Percentiles rank a stretch among this genome's conserved stretches.
Conservation (phyloP, 1,140 invertebrate genomes). For the Dreissena rostriformis region DNA sequence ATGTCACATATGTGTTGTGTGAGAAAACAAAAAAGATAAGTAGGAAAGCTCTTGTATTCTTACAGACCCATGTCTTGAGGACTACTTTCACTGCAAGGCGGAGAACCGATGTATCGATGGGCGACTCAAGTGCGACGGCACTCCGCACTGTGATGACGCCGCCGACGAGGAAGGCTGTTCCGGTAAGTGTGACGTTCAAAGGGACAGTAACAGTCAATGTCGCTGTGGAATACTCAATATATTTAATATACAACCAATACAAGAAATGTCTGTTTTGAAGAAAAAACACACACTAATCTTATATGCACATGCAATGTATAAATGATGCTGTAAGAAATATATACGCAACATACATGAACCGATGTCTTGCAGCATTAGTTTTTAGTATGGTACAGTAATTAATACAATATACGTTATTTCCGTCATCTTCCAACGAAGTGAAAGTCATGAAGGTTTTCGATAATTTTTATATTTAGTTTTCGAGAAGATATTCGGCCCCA, state of each 20-base stretch:
- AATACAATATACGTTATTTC: not conserved
- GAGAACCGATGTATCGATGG: slow-evolving; percentile 52
- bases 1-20: not conserved
- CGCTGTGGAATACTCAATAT: not conserved
- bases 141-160: slow-evolving; percentile 39
- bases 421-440: not conserved
- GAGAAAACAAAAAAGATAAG: too few species aligned
- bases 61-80: slow-evolving; percentile 39
- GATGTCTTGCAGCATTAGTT: too few species aligned
- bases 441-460: not conserved
- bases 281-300: not conserved
- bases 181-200: slow-evolving; percentile 19
- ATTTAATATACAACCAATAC: not conserved
- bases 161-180: slow-evolving; percentile 41
- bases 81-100: slow-evolving; percentile 46
- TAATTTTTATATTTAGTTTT: slow-evolving; percentile 32
- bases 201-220: not conserved
- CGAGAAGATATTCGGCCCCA: slow-evolving; percentile 37
- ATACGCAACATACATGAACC: not conserved
- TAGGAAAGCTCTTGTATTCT: not conserved
- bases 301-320: not conserved
- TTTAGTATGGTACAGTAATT: not conserved
- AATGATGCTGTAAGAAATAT: not conserved
- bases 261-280: too few species aligned
- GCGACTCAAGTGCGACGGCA: slow-evolving; percentile 46